phyloP scores from a whole-genome alignment of 2,888 invertebrate species.

The Morpho achilles region DNA sequence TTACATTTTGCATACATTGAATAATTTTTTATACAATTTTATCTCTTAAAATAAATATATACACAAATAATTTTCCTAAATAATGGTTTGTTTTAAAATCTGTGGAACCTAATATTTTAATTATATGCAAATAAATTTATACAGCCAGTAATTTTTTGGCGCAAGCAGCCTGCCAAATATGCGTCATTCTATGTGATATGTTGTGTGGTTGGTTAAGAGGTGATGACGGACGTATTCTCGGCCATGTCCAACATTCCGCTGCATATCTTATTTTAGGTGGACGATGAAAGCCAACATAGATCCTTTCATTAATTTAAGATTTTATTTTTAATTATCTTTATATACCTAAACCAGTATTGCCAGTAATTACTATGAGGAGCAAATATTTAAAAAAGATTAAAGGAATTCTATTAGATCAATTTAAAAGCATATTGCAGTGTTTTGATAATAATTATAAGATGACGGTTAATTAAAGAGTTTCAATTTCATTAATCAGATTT shows the following conservation, averaged over 20 bases:
- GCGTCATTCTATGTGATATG: slow-evolving; percentile 16
- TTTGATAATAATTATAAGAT: too few species aligned
- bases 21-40: too few species aligned
- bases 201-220: slow-evolving; percentile 12
- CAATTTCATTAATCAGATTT: too few species aligned
- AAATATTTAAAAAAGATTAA: slow-evolving; percentile 1
- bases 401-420: neutral
- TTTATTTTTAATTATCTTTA: neutral
- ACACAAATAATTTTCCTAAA: too few species aligned
- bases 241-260: slow-evolving; percentile 16
- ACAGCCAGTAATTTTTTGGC: slow-evolving; percentile 10
- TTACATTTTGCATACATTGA: too few species aligned
- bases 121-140: slow-evolving; percentile 11
- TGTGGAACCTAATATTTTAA: slow-evolving; percentile 8
- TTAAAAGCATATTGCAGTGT: neutral
- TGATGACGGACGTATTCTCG: slow-evolving; percentile 23
- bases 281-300: slow-evolving; percentile 4
- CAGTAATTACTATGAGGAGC: slow-evolving; percentile 31
- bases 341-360: slow-evolving; percentile 15
- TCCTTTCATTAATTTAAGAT: neutral
- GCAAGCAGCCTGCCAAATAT: slow-evolving; percentile 15
- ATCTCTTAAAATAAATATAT: too few species aligned
- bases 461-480: too few species aligned
- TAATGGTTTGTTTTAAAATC: too few species aligned
- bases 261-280: slow-evolving; percentile 18